Evolutionary conservation across 2,113 vertebrate genomes (phyloP).

Genomic region (Agapornis roseicollis): DNA sequence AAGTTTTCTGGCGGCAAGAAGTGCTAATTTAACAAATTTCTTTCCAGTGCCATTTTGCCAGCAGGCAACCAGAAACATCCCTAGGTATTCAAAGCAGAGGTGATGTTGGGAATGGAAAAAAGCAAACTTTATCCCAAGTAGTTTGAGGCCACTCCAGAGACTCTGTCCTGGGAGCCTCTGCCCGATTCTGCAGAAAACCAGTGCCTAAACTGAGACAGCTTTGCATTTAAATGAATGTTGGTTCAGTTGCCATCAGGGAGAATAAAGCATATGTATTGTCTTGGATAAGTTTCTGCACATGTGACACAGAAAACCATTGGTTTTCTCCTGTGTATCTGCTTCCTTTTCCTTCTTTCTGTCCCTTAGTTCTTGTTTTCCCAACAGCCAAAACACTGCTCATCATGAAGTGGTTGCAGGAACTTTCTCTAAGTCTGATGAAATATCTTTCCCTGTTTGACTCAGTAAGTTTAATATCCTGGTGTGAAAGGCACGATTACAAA

Average conservation of each 20-base stretch:
- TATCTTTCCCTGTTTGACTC: not conserved
- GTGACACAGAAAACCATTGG: not conserved
- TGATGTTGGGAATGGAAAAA: constrained; percentile 59
- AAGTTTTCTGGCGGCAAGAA: constrained; percentile 72
- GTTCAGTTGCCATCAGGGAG: not conserved
- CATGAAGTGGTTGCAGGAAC: not conserved
- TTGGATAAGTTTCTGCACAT: not conserved
- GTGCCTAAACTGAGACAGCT: not conserved
- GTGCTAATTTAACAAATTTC: constrained; percentile 72
- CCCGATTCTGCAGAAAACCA: not conserved
- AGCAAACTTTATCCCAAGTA: not conserved
- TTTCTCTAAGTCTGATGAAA: not conserved
- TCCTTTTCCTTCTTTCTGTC: not conserved
- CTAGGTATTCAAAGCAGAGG: constrained; percentile 66
- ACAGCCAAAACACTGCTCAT: not conserved
- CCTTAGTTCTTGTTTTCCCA: not conserved
- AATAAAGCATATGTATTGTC: not conserved
- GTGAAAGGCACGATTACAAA: not conserved
- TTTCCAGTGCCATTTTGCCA: constrained; percentile 65
- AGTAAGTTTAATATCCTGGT: not conserved
- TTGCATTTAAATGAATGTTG: not conserved
- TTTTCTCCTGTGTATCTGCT: not conserved
- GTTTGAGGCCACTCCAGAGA: not conserved
- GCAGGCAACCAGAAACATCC: constrained; percentile 64
- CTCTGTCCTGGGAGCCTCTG: not conserved